Evolutionary conservation across 2,888 invertebrate species (phyloP).

Genomic region (Aromia moschata): DNA sequence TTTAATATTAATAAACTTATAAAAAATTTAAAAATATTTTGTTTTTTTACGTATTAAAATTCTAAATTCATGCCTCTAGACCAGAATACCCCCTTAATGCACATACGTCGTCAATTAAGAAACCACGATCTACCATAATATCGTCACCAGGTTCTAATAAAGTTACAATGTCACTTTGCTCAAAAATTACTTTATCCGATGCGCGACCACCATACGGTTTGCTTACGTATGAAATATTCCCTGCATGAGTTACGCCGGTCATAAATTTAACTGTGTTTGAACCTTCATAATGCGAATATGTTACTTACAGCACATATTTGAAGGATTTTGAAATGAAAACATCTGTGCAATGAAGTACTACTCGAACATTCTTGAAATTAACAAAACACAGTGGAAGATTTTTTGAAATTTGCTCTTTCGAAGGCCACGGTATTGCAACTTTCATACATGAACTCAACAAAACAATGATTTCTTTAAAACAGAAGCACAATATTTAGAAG

Average conservation of each 20-base stretch:
- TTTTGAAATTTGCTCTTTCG: no score
- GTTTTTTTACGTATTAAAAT: conserved; percentile 1
- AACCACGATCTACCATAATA: conserved; percentile 8
- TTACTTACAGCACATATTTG: conserved; percentile 24
- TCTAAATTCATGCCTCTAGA: no score
- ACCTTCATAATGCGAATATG: conserved; percentile 24
- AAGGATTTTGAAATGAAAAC: conserved; percentile 6
- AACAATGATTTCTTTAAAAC: no score
- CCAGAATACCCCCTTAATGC: no score
- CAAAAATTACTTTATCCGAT: conserved; percentile 14
- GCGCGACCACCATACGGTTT: conserved; percentile 25
- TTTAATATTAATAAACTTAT: no score
- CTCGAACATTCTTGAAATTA: conserved; percentile 3
- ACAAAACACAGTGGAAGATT: conserved; percentile 15
- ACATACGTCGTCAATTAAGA: conserved; percentile 12
- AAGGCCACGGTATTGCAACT: no score
- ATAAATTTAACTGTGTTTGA: conserved; percentile 24
- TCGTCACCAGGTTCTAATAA: neutral
- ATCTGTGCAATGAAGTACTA: conserved; percentile 10
- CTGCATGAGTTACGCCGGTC: conserved; percentile 23
- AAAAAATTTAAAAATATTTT: no score
- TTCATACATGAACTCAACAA: no score
- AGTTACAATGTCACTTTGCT: neutral
- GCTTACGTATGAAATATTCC: conserved; percentile 12
- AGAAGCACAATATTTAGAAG: no score